Evolutionary conservation across 2,888 invertebrate species (phyloP).

Genomic region (Drosophila meridiana): DNA sequence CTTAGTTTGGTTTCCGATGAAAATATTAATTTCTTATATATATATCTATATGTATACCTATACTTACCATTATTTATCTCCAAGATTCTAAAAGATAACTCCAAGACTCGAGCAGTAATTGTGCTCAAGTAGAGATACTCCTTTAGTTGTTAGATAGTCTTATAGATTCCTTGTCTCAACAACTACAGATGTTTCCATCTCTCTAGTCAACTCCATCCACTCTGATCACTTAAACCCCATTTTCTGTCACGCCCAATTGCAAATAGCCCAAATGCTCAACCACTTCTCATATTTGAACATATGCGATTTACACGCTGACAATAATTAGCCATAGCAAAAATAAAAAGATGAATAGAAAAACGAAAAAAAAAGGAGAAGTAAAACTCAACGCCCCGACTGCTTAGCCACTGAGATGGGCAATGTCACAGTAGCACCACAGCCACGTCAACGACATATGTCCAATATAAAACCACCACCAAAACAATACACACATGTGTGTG

Average conservation of each 20-base stretch:
- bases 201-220: background rate
- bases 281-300: constrained; percentile 63
- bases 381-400: constrained; percentile 46
- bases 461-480: constrained; percentile 58
- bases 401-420: constrained; percentile 35
- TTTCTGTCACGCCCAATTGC: constrained; percentile 7
- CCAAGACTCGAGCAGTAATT: background rate
- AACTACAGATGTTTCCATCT: background rate
- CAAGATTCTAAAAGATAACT: background rate
- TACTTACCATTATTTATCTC: background rate
- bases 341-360: constrained; percentile 35
- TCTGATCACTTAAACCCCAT: constrained; percentile 8
- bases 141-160: background rate
- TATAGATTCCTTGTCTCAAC: background rate
- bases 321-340: constrained; percentile 68
- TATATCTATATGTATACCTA: background rate
- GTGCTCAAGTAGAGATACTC: background rate
- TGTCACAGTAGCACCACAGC: constrained; percentile 56
- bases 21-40: no score
- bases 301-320: constrained; percentile 65
- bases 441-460: constrained; percentile 74
- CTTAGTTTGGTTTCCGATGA: background rate
- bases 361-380: constrained; percentile 22
- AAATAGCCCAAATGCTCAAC: constrained; percentile 9
- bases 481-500: constrained; percentile 25